Base-by-base conservation (phyloP, 2,888 invertebrate species). In the Hermaeophaga mercurialis region DNA sequence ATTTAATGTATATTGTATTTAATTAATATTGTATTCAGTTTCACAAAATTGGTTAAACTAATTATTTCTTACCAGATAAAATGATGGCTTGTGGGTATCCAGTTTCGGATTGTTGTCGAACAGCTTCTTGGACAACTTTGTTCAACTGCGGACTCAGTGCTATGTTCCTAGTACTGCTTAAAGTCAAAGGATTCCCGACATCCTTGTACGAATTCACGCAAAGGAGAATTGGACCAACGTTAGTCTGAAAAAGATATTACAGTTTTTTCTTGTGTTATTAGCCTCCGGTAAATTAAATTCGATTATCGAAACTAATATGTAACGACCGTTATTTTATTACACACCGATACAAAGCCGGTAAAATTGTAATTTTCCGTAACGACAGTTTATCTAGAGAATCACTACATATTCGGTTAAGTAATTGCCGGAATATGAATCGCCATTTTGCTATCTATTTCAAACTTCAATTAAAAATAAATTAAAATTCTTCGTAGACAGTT, bases 1-100 rank as follows among this genome's bases (percentile, higher is more conserved):
- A n/a, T n/a, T n/a, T n/a, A n/a, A n/a, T n/a, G n/a, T n/a, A n/a
- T n/a, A n/a, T n/a, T n/a, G n/a, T n/a, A n/a, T n/a, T n/a, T n/a
- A n/a, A n/a, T n/a, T n/a, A n/a, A n/a, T n/a, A n/a, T n/a, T n/a
- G n/a, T n/a, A n/a, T n/a, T n/a, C n/a, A n/a, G n/a, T n/a, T n/a
- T n/a, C n/a, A n/a, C n/a, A n/a, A n/a, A n/a, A n/a, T n/a, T n/a
- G n/a, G n/a, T n/a, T n/a, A n/a, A n/a, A n/a, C n/a, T 19, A 43
- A n/a, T n/a, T 19, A 14, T 31, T 12, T 53, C 70, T 72, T 80
- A 84, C 93, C 94, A 63, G 91, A 95, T 54, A 95, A 84, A 65
- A 96, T 94, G 72, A 96, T 91, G 67, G 95, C 94, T 80, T 96
- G 96, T 54, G 95, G 95, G 80, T 94, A 95, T 67, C 95, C 95